These are phyloP conservation scores for Microtus oregoni DNA, from an alignment of 2,113 vertebrate genomes.

Conservation along the genomic window DNA sequence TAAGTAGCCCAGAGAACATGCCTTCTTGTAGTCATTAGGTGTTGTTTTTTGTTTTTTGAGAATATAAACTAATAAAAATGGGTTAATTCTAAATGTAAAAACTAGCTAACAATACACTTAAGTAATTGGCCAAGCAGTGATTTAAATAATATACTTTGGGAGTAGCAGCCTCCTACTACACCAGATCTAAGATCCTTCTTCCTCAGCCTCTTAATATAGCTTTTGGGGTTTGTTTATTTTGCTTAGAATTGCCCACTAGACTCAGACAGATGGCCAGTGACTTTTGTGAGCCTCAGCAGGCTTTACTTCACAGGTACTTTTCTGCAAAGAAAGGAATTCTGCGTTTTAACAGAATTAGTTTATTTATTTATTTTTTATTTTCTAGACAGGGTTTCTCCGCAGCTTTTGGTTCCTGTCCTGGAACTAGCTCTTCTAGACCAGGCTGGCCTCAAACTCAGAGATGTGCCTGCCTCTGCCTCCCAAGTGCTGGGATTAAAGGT, in stretches of 20 bases:
- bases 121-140: too few relatives aligned
- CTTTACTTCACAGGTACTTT: conserved; percentile 14
- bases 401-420: too few relatives aligned
- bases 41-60: neutral
- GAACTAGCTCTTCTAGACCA: too few relatives aligned
- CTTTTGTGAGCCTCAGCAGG: neutral
- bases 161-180: too few relatives aligned
- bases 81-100: too few relatives aligned
- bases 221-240: neutral
- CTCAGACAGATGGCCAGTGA: neutral
- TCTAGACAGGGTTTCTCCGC: too few relatives aligned
- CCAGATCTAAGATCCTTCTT: neutral
- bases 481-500: too few relatives aligned
- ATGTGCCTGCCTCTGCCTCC: too few relatives aligned
- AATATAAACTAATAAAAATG: too few relatives aligned
- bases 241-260: conserved; percentile 6
- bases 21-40: neutral
- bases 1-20: neutral
- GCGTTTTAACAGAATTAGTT: neutral
- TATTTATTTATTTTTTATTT: neutral
- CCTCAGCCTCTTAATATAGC: neutral
- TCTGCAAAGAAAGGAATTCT: neutral
- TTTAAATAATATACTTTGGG: too few relatives aligned
- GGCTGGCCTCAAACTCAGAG: too few relatives aligned
- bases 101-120: too few relatives aligned